A percentile compares a stretch with the other conserved stretches of the same genome.
Conservation (phyloP, 2,888 invertebrate genomes). For the Stenotaenia linearis region DNA sequence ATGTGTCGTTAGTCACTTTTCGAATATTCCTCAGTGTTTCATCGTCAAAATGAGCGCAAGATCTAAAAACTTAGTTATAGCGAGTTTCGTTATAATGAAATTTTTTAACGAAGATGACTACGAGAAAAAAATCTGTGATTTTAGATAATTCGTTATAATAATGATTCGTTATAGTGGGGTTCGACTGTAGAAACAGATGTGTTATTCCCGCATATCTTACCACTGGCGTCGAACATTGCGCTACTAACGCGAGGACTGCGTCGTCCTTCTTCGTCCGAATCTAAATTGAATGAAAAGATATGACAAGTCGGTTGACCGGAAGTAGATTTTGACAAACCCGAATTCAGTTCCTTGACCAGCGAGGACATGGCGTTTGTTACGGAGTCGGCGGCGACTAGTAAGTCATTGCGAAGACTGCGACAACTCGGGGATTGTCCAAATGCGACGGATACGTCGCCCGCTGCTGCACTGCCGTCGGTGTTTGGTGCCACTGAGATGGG, state of each 20-base stretch:
- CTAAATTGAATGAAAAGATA: not conserved
- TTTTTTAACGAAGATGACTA: too few species aligned
- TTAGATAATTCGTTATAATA: too few species aligned
- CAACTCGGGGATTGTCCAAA: slow-evolving; percentile 43
- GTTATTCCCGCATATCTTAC: too few species aligned
- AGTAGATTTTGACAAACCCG: slow-evolving; percentile 50
- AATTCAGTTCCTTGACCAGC: slow-evolving; percentile 89
- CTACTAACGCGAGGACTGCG: not conserved
- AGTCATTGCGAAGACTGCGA: slow-evolving; percentile 61
- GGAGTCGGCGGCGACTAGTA: slow-evolving; percentile 91
- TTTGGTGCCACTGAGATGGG: slow-evolving; percentile 43
- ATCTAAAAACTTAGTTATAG: too few species aligned
- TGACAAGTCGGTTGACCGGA: too few species aligned
- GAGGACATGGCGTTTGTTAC: slow-evolving; percentile 98
- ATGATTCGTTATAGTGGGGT: too few species aligned
- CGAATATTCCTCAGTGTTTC: too few species aligned
- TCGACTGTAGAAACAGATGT: too few species aligned
- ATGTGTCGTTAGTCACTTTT: too few species aligned
- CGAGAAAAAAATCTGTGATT: too few species aligned
- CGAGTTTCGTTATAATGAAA: too few species aligned
- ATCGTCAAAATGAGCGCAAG: too few species aligned
- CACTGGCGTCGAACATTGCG: not conserved
- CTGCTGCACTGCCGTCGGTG: slow-evolving; percentile 42
- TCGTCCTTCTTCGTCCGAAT: not conserved
- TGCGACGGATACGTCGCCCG: slow-evolving; percentile 51